Evolutionary conservation across 2,797 vertebrate genomes (phyloP), one percentile per base, ranked within the genome.

Genomic region (Pampus argenteus): DNA sequence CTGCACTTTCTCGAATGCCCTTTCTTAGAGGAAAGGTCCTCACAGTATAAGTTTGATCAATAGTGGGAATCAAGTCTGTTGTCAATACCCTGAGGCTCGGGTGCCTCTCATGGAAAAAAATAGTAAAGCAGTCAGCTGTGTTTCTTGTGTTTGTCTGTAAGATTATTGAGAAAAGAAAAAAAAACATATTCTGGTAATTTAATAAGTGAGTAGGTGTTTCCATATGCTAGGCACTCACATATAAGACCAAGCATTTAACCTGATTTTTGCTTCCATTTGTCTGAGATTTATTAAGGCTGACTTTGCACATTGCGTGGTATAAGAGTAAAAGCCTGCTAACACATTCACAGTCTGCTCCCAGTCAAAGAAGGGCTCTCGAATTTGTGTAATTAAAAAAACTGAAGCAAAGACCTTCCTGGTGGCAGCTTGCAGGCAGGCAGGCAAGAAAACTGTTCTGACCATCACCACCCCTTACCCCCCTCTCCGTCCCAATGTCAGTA

Each of bases 331-430:
- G 79, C 81, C 61, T 78, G 28, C 70, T 55, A 77, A 87, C 71
- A 50, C 87, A 85, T 91, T 86, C 88, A 67, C 87, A 86, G 74
- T 89, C 74, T 86, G 84, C 77, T 89, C 72, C 22, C 20, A 86
- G 67, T 89, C 80, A 88, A 85, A 82, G 71, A 86, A 74, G 52
- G 55, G 65, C 68, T 59, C 82, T 89, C 85, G 82, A 68, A 86
- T 86, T 83, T 83, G 61, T 83, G 71, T 89, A 88, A 91, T 93
- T 87, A 87, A 89, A 88, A 81, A 81, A 82, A 76, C 25, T 72
- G 47, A 77, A 63, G 59, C 71, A 57, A 52, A 77, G 67, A 56
- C 76, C 71, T 88, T 73, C 80, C 78, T 74, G 48, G 64, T 17
- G 57, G 80, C 54, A 34, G 68, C 69, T 79, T 9, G 22, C 60